Conservation (phyloP, 53 echinoderm and acorn worm genomes). For the Holothuria leucospilota region DNA sequence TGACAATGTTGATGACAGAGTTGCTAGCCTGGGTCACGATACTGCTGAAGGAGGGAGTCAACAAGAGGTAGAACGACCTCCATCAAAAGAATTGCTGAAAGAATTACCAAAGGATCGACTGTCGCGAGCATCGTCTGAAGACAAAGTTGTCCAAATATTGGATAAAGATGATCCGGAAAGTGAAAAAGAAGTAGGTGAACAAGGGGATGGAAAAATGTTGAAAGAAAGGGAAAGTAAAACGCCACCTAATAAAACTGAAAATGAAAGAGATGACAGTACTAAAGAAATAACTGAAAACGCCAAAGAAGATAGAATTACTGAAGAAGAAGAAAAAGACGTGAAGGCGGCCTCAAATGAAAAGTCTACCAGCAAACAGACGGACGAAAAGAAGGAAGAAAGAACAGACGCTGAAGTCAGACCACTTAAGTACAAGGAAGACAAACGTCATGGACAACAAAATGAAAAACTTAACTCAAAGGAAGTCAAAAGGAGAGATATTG, state of each 20-base stretch:
- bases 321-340: not conserved
- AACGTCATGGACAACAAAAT: too few relatives aligned
- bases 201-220: not conserved
- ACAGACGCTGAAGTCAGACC: not conserved
- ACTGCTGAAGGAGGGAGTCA: too few relatives aligned
- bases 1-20: too few relatives aligned
- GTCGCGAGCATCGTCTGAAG: too few relatives aligned
- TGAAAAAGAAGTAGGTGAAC: not conserved
- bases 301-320: not conserved
- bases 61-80: too few relatives aligned
- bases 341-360: not conserved
- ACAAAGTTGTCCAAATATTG: not conserved
- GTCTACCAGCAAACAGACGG: not conserved
- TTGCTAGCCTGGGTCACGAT: too few relatives aligned
- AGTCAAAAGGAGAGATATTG: too few relatives aligned
- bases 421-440: too few relatives aligned
- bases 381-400: not conserved
- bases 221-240: conserved; percentile 3
- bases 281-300: not conserved
- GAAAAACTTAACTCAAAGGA: too few relatives aligned
- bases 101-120: too few relatives aligned
- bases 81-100: too few relatives aligned
- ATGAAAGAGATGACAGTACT: not conserved
- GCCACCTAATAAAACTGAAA: not conserved
- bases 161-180: not conserved